These are phyloP conservation scores for Oryctes rhinoceros DNA, from an alignment of 1,140 invertebrate genomes.

Conservation along the genomic window DNA sequence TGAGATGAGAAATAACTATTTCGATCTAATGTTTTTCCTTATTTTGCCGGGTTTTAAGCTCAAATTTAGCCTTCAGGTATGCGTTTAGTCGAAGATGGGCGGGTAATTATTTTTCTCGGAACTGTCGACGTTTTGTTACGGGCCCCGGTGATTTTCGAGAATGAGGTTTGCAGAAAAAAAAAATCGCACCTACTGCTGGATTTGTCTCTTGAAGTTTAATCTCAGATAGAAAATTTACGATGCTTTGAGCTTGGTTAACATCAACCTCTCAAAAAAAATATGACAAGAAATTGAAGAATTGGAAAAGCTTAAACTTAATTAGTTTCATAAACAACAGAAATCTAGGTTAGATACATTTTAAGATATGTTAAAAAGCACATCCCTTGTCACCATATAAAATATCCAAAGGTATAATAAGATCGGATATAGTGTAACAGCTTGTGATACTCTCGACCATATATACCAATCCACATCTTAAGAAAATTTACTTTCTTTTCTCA, in stretches of 20 bases:
- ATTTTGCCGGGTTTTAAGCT: slow-evolving; percentile 43
- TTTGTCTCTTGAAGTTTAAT: slow-evolving; percentile 29
- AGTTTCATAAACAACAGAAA: too few species aligned
- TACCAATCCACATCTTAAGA: too few species aligned
- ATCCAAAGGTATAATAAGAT: too few species aligned
- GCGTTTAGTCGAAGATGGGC: slow-evolving; percentile 36
- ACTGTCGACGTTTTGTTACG: slow-evolving; percentile 28
- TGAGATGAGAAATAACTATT: slow-evolving; percentile 34
- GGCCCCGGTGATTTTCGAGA: slow-evolving; percentile 22
- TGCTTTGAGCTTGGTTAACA: neutral
- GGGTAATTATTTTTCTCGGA: slow-evolving; percentile 45
- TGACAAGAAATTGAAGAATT: too few species aligned
- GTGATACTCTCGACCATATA: too few species aligned
- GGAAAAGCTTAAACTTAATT: too few species aligned
- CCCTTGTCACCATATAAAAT: too few species aligned
- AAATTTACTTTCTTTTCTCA: too few species aligned
- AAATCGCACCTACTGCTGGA: slow-evolving; percentile 26
- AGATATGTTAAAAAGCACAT: too few species aligned
- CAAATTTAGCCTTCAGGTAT: slow-evolving; percentile 44
- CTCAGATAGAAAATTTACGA: neutral
- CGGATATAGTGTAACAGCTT: too few species aligned
- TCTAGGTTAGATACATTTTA: too few species aligned
- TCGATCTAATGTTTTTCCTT: slow-evolving; percentile 41
- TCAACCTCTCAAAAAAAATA: too few species aligned
- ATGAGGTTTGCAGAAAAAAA: slow-evolving; percentile 17